Base-by-base conservation (phyloP, 2,797 vertebrate species). In the Pagetopsis macropterus region DNA sequence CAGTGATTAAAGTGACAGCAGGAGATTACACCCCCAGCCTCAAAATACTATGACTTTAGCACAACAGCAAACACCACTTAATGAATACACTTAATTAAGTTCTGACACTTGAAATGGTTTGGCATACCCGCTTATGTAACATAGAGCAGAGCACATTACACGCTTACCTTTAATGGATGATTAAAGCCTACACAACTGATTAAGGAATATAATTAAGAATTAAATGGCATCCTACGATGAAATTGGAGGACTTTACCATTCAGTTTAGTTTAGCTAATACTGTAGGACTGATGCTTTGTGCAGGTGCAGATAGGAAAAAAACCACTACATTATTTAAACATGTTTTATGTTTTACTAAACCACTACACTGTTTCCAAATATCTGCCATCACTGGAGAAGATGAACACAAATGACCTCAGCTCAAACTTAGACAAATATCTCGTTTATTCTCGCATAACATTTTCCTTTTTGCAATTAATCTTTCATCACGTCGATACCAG, bases 371-470 rank as follows among this genome's bases (percentile, higher is more conserved):
- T 52, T 70, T 68, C 27, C n/a, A 76, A 63, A 77, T 65, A 48
- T 65, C n/a, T 72, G 44, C 55, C 65, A 55, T 63, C 40, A 69
- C 16, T 45, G 51, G 69, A 62, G 40, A n/a, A 45, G 41, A 65
- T 43, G 3, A 60, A 55, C 49, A 50, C 59, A 84, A 73, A 67
- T 76, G 43, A 68, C 27, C 65, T 41, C 14, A 51, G 52, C 40
- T 76, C 48, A 70, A 64, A 58, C 27, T 23, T 4, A 46, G 57
- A 63, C 67, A 75, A 72, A 61, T 37, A 69, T 55, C 52, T 51
- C 49, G 41, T 70, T 54, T 65, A 75, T 77, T 58, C 37, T 65
- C 21, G 37, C 43, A 61, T 21, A 60, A 66, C 14, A 69, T 58
- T 67, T 49, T 27, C 31, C 15, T 37, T 16, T 41, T 33, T 49